A percentile compares a stretch with the other conserved stretches of the same genome.
phyloP scores from a whole-genome alignment of 2,113 vertebrate genomes.

The Stomatorhinus ivindoensis region DNA sequence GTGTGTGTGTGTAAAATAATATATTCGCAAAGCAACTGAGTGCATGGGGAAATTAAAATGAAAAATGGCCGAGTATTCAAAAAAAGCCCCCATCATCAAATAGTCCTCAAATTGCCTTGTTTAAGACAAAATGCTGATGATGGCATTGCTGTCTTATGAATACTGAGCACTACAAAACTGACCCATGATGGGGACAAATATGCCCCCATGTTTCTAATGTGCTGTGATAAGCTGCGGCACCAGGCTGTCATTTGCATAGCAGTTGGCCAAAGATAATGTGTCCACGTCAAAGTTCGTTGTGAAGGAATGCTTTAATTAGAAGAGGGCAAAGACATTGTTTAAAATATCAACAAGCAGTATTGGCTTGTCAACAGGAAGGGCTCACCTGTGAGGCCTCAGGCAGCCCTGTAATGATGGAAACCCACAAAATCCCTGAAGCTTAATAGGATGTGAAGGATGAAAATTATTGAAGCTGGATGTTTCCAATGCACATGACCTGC shows the following conservation, averaged over 20 bases:
- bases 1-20: not conserved
- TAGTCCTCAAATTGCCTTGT: not conserved
- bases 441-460: not conserved
- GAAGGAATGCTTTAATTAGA: slow-evolving; percentile 36
- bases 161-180: not conserved
- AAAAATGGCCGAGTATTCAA: not conserved
- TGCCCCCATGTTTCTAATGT: not conserved
- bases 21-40: not conserved
- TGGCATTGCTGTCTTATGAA: not conserved
- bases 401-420: not conserved
- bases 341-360: slow-evolving; percentile 10
- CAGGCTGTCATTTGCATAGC: slow-evolving; percentile 39
- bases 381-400: not conserved
- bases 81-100: not conserved
- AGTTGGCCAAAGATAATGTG: slow-evolving; percentile 35
- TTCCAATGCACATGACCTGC: not conserved
- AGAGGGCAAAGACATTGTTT: slow-evolving; percentile 22
- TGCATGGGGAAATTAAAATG: not conserved
- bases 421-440: not conserved
- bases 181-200: not conserved
- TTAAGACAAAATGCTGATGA: not conserved
- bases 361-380: not conserved
- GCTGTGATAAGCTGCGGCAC: slow-evolving; percentile 10
- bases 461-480: not conserved
- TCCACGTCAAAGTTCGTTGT: slow-evolving; percentile 32